Conservation (phyloP, 2,888 invertebrate species). For the Therioaphis trifolii region DNA sequence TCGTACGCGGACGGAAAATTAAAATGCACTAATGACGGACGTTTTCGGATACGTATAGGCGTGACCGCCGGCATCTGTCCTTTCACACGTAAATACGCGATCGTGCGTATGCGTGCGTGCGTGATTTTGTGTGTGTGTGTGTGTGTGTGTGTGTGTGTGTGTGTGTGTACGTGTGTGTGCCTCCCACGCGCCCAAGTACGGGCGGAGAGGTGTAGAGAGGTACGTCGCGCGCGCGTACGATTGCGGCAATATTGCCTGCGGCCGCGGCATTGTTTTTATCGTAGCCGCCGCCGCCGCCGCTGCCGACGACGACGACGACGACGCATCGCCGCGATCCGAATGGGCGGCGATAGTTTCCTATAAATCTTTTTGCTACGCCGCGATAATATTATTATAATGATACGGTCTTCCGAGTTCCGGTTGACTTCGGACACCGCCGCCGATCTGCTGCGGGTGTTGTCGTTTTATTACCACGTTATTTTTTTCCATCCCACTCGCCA, state of each 20-base stretch:
- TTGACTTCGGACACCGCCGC: too few relatives aligned
- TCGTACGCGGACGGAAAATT: constrained; percentile 28
- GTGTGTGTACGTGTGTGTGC: constrained; percentile 9
- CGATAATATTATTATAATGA: too few relatives aligned
- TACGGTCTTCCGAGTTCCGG: too few relatives aligned
- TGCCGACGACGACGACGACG: background rate
- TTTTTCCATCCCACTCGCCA: too few relatives aligned
- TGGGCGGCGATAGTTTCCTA: background rate
- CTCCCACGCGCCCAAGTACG: background rate
- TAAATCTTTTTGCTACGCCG: background rate
- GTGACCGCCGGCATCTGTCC: constrained; percentile 49
- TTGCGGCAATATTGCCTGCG: background rate
- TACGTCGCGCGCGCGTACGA: background rate
- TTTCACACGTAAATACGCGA: background rate
- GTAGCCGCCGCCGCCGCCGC: background rate
- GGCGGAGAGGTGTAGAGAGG: background rate
- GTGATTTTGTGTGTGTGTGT: background rate
- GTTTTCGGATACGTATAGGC: constrained; percentile 17
- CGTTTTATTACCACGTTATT: too few relatives aligned
- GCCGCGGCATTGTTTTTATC: constrained; percentile 5
- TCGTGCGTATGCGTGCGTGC: background rate
- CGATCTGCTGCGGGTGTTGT: too few relatives aligned
- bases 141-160: background rate
- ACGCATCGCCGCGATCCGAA: background rate
- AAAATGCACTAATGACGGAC: constrained; percentile 59